Conservation (phyloP, 2,888 invertebrate genomes). For the Lycia hirtaria region DNA sequence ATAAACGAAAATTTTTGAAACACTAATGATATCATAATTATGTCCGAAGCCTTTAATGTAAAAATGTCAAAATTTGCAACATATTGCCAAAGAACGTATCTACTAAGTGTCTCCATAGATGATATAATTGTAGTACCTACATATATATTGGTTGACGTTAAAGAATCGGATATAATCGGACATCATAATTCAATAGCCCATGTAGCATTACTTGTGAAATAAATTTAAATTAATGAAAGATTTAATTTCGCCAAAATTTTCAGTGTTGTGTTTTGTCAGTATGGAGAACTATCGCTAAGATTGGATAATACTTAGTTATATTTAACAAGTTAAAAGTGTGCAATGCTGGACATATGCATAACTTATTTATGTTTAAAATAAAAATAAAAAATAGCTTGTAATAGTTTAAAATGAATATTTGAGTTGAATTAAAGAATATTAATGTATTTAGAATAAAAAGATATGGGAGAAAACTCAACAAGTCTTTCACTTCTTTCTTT, state of each 20-base stretch:
- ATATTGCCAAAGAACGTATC: constrained; percentile 45
- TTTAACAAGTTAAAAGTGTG: constrained; percentile 81
- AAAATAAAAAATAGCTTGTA: constrained; percentile 81
- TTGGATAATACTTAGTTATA: constrained; percentile 80
- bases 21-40: constrained; percentile 14
- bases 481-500: constrained; percentile 47
- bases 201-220: constrained; percentile 52
- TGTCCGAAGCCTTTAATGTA: constrained; percentile 22
- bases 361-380: constrained; percentile 81
- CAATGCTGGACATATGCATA: constrained; percentile 84
- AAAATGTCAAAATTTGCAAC: constrained; percentile 23
- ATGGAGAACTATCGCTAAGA: constrained; percentile 79
- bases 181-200: constrained; percentile 51
- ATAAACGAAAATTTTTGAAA: constrained; percentile 40
- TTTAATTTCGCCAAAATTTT: constrained; percentile 66
- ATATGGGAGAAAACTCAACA: constrained; percentile 76
- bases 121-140: neutral
- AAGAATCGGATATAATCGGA: constrained; percentile 12
- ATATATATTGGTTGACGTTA: neutral
- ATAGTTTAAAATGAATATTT: constrained; percentile 84
- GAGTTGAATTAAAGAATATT: constrained; percentile 85
- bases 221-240: constrained; percentile 43
- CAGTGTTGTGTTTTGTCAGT: constrained; percentile 76
- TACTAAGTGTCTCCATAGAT: constrained; percentile 1
- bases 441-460: constrained; percentile 86